Evolutionary conservation across 2,888 invertebrate species (phyloP).

Genomic region (Disparrhopalites patrizii): DNA sequence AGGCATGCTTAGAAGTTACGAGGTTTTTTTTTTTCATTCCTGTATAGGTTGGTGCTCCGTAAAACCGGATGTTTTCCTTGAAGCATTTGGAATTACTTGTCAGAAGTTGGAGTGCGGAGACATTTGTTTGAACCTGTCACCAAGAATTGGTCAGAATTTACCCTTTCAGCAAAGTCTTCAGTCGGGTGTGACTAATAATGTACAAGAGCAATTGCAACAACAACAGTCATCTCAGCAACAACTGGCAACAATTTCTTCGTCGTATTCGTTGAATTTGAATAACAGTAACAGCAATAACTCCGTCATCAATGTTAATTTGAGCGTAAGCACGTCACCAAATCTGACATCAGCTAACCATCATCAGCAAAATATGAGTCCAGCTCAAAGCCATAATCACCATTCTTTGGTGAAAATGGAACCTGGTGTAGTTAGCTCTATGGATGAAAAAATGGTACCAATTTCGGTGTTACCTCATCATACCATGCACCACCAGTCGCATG

Average conservation of each 20-base stretch:
- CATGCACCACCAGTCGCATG: conserved; percentile 24
- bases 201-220: too few species aligned
- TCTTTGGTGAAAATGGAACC: conserved; percentile 4
- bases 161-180: conserved; percentile 25
- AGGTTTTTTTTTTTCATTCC: too few species aligned
- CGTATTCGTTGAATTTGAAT: conserved; percentile 10
- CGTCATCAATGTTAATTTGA: conserved; percentile 10
- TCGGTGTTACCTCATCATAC: conserved; percentile 39
- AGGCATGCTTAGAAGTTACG: too few species aligned
- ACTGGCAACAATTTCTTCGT: conserved; percentile 3
- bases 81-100: conserved; percentile 53
- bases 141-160: conserved; percentile 23
- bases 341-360: background rate
- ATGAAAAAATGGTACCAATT: conserved; percentile 37
- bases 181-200: background rate
- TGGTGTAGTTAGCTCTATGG: conserved; percentile 5
- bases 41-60: conserved; percentile 54
- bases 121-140: conserved; percentile 50
- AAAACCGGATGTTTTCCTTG: conserved; percentile 51
- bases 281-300: conserved; percentile 11
- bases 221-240: conserved; percentile 8
- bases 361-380: background rate
- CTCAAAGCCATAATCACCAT: background rate
- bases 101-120: conserved; percentile 52
- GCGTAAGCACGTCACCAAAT: background rate